Conservation (phyloP, 2,888 invertebrate genomes). For the Zele albiditarsus region DNA sequence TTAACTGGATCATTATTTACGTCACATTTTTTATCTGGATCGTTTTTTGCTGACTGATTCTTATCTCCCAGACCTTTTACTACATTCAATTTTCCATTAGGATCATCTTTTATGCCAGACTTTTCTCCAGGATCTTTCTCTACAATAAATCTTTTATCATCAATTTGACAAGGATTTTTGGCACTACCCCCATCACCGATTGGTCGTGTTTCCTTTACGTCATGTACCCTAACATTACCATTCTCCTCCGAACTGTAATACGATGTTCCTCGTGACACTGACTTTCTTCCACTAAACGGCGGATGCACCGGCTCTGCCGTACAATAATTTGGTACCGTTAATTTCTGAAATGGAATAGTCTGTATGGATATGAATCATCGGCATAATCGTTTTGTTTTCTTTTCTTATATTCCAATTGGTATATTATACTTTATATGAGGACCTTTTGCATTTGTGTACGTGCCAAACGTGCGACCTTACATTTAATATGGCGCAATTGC, state of each 20-base stretch:
- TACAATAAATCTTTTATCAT: background rate
- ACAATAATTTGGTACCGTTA: background rate
- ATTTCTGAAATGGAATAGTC: background rate
- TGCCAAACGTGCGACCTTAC: conserved; percentile 58
- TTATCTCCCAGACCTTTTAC: no score
- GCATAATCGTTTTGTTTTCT: background rate
- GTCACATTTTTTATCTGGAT: no score
- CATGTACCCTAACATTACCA: no score
- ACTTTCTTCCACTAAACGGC: background rate
- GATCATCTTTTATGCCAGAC: no score
- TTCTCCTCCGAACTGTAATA: background rate
- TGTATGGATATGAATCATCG: background rate
- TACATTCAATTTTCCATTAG: no score
- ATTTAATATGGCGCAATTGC: conserved; percentile 58
- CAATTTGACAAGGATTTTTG: background rate
- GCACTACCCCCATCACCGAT: background rate
- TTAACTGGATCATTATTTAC: no score
- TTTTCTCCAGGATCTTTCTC: background rate
- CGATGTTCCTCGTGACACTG: no score
- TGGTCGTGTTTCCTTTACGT: background rate
- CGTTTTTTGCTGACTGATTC: no score
- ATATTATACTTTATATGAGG: conserved; percentile 15
- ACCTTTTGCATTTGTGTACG: conserved; percentile 59
- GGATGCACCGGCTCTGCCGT: background rate
- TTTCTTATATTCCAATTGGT: conserved; percentile 1